Conservation (phyloP, 2,888 invertebrate genomes). For the Chalcis sispes region DNA sequence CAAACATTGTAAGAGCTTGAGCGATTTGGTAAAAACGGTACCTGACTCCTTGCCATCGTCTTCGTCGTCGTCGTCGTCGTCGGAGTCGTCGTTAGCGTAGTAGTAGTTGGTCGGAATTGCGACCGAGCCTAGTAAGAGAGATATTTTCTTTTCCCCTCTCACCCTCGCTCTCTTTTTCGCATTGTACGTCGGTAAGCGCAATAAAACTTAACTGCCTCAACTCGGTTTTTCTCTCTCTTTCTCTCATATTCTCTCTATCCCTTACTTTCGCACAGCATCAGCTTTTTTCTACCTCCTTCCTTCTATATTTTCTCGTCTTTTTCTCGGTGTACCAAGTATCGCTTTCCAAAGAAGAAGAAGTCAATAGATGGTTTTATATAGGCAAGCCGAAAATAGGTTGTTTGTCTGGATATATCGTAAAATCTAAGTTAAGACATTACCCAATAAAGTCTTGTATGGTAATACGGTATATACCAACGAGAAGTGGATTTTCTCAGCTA, state of each 20-base stretch:
- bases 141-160: slow-evolving; percentile 22
- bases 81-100: too few species aligned
- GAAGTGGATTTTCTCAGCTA: too few species aligned
- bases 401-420: too few species aligned
- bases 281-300: neutral
- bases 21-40: slow-evolving; percentile 70
- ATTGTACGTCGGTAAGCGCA: slow-evolving; percentile 60
- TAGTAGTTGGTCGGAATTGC: too few species aligned
- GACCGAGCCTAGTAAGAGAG: slow-evolving; percentile 49
- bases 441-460: too few species aligned
- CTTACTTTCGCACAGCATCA: neutral
- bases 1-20: slow-evolving; percentile 70
- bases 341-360: too few species aligned
- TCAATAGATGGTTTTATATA: too few species aligned
- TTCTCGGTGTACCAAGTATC: too few species aligned
- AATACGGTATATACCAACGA: too few species aligned
- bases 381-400: too few species aligned
- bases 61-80: slow-evolving; percentile 16
- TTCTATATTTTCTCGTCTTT: neutral
- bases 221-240: too few species aligned
- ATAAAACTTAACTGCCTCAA: slow-evolving; percentile 72
- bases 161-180: neutral
- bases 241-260: slow-evolving; percentile 22
- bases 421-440: too few species aligned
- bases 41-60: slow-evolving; percentile 57